Evolutionary conservation across 1,140 invertebrate genomes (phyloP), one percentile per base, ranked within the genome.

Genomic region (Orius laevigatus): DNA sequence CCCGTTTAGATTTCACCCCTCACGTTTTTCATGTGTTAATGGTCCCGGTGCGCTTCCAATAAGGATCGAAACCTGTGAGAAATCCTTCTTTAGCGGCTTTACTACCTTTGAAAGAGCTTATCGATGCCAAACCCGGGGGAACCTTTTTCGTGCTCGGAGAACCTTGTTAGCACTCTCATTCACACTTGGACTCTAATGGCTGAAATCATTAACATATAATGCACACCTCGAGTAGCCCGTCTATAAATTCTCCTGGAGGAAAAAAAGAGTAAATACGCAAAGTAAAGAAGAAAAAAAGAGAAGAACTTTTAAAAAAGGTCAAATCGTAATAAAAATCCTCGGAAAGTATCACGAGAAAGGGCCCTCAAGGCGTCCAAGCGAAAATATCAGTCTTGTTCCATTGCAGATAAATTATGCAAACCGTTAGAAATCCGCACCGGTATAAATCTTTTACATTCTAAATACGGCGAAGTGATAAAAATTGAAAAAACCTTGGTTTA

Each of bases 151-250:
- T 45, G 43, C 43, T 45, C 43, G 19, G 25, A 25, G 25, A 19
- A 31, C 20, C 43, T 45, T 45, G 43, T 45, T 45, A 45, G 25
- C 19, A 12, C 43, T 9, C 43, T 45, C 43, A 45, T 45, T 45
- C 43, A 45, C 43, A 45, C 43, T 31, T 45, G n/a, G 34, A 18
- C 20, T 19, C 46, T 48, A 48, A 48, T 48, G 46, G 46, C 14
- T 20, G 11, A 9, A 31, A 33, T 36, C 46, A 48, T 48, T 48
- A 48, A 48, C 46, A 48, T 48, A 48, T 48, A 48, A 48, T 48
- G 46, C 46, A 19, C 34, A 35, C 19, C 46, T 14, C 46, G 18
- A 11, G 12, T 36, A 25, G 11, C 43, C 20, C 19, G n/a, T 45
- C 25, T 25, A 25, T 15, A 32, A 25, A 45, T 25, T 32, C 19